These are phyloP conservation scores for Dermolepida albohirtum DNA, from an alignment of 2,888 invertebrate genomes.

Conservation along the genomic window DNA sequence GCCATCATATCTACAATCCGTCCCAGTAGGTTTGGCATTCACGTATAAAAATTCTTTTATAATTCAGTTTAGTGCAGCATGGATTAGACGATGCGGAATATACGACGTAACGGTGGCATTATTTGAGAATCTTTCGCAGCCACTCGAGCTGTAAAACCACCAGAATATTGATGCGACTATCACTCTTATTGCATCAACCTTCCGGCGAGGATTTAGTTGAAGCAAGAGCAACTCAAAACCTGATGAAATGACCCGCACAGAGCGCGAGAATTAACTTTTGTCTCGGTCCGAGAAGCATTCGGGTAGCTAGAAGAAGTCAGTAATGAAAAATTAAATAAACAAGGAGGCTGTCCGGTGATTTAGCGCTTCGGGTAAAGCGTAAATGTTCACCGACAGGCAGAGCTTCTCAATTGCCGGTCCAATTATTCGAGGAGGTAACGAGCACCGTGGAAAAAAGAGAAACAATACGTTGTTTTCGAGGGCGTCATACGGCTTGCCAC, in stretches of 20 bases:
- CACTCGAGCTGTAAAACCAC: conserved; percentile 12
- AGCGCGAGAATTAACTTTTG: too few relatives aligned
- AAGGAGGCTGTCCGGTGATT: conserved; percentile 20
- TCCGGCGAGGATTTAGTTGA: conserved; percentile 19
- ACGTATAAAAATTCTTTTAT: conserved; percentile 21
- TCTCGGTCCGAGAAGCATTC: neutral
- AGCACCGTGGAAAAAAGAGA: too few relatives aligned
- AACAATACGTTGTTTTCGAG: too few relatives aligned
- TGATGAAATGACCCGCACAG: conserved; percentile 14
- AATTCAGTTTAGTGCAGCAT: too few relatives aligned
- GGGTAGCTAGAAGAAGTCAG: conserved; percentile 8
- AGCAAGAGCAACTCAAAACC: conserved; percentile 11
- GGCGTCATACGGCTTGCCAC: too few relatives aligned
- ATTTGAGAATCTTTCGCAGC: conserved; percentile 3
- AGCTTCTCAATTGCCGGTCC: conserved; percentile 12
- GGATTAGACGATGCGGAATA: neutral
- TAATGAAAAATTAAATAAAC: conserved; percentile 28
- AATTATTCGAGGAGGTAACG: conserved; percentile 8
- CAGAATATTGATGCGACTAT: conserved; percentile 26
- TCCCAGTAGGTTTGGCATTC: conserved; percentile 44
- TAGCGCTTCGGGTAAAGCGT: conserved; percentile 5
- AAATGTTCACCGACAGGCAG: too few relatives aligned
- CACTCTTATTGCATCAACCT: conserved; percentile 14
- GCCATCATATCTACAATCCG: conserved; percentile 44
- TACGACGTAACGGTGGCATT: conserved; percentile 10